Conservation (phyloP, 1,140 invertebrate species). For the Caenorhabditis remanei region DNA sequence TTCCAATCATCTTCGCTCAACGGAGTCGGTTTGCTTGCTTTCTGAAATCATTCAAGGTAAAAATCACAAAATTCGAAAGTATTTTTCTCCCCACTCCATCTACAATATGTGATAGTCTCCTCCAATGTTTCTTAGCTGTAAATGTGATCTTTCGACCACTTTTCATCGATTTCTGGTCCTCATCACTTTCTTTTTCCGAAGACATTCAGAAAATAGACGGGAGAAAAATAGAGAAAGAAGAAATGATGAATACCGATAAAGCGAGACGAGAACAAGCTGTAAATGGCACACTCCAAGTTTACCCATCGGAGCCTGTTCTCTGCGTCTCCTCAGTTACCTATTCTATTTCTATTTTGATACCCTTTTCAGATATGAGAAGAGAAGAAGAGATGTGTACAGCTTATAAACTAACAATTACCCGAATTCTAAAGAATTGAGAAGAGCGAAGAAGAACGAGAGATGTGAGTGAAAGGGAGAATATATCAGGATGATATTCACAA, state of each 20-base stretch:
- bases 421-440: slow-evolving; percentile 27
- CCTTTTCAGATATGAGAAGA: slow-evolving; percentile 35
- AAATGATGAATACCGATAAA: neutral
- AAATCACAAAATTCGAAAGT: neutral
- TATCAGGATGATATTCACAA: neutral
- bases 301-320: slow-evolving; percentile 11
- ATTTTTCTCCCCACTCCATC: neutral
- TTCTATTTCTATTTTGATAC: neutral
- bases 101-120: slow-evolving; percentile 23
- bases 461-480: neutral
- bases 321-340: slow-evolving; percentile 25
- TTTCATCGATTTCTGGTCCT: neutral
- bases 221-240: neutral
- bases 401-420: slow-evolving; percentile 25
- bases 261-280: neutral
- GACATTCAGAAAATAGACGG: slow-evolving; percentile 11
- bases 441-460: neutral
- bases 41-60: neutral
- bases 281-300: neutral
- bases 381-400: neutral
- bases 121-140: slow-evolving; percentile 52
- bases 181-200: slow-evolving; percentile 23
- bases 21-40: slow-evolving; percentile 24
- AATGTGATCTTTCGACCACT: slow-evolving; percentile 31
- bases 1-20: neutral